Evolutionary conservation across 1,140 invertebrate species (phyloP), one percentile per base, ranked within the genome.

Genomic region (Listronotus oregonensis): DNA sequence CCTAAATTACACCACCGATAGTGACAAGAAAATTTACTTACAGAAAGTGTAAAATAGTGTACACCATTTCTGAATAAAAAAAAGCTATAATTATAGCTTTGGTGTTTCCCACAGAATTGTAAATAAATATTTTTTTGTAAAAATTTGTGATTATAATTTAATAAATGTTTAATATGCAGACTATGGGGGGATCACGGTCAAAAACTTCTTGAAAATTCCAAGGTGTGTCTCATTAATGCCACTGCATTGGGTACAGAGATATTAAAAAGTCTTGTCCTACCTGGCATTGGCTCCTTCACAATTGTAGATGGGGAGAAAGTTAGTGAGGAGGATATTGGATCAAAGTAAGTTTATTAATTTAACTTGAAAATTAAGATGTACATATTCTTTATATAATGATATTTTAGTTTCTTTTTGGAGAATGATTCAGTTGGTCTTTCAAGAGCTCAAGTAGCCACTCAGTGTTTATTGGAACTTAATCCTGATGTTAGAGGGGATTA

Each of bases 121-220:
- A 1, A 27, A 27, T 5, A 27, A 5, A 27, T 27, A 27, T 27
- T 27, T 27, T 27, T 27, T 27, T 3, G 5, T 27, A 27, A 3
- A 27, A 27, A n/a, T n/a, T n/a, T n/a, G n/a, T n/a, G n/a, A n/a
- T n/a, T n/a, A n/a, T n/a, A 27, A 27, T 27, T 27, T 3, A 27
- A 27, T 27, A 27, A 27, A 3, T 27, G 21, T 27, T 27, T 27
- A 27, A 27, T 27, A 47, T 57, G 1, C 69, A 90, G 96, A 78
- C 84, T 99, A 73, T 99, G 97, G 97, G 96, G 96, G 62, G 96
- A 99, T 79, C 93, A 98, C 83, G 97, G 97, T 0, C 97, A 99
- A 81, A 78, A 84, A 61, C 84, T 90, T 8, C 81, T 99, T 42
- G 96, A 98, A 84, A 83, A 83, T 54, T 89, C 94, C 27, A 90